Conservation (phyloP, 2,113 vertebrate species). For the Calyptommatus sinebrachiatus region DNA sequence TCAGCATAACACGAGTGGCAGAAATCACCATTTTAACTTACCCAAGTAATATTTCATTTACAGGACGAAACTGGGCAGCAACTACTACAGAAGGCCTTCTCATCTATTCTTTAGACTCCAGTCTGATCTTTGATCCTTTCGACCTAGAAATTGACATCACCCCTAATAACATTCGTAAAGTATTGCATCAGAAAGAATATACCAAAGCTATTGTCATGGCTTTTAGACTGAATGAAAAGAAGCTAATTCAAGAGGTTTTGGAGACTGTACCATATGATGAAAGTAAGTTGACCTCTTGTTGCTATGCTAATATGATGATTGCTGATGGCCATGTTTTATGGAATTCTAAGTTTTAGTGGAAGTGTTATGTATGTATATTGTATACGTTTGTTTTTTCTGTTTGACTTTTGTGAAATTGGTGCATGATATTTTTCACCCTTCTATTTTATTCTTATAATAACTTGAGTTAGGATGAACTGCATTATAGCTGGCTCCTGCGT, state of each 20-base stretch:
- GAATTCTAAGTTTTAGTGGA: not conserved
- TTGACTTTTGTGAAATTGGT: no score
- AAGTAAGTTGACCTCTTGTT: conserved; percentile 67
- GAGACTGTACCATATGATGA: conserved; percentile 84
- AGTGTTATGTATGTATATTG: no score
- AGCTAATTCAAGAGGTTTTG: conserved; percentile 84
- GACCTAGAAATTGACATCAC: conserved; percentile 91
- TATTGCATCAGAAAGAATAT: conserved; percentile 77
- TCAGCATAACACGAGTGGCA: no score
- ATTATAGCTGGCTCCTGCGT: no score
- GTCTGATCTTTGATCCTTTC: conserved; percentile 90
- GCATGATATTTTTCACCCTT: no score
- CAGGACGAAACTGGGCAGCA: conserved; percentile 93
- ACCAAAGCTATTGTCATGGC: conserved; percentile 84
- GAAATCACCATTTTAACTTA: conserved; percentile 4
- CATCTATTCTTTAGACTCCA: conserved; percentile 88
- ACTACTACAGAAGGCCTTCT: conserved; percentile 93
- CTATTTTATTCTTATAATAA: no score
- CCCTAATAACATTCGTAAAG: conserved; percentile 78
- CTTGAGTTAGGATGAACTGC: no score
- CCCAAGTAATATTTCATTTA: not conserved
- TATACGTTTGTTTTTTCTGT: no score
- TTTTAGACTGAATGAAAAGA: conserved; percentile 87
- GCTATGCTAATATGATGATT: not conserved
- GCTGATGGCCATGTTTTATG: not conserved